Conservation (phyloP, 2,797 vertebrate genomes). For the Mareca penelope region DNA sequence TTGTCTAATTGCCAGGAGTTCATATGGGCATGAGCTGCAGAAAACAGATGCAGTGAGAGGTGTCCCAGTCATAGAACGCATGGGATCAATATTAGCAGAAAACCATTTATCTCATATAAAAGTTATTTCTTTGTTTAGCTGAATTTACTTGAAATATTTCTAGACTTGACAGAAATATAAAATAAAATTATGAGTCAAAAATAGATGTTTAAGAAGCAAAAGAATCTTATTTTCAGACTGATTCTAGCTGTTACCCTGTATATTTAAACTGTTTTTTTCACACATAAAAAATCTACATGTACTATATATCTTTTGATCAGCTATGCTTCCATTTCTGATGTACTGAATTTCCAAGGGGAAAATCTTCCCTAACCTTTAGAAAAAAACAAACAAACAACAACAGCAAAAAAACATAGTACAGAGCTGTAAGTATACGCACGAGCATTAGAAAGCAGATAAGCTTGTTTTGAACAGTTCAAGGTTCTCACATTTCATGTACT, state of each 20-base stretch:
- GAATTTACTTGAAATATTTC: neutral
- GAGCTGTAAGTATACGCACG: neutral
- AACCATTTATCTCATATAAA: neutral
- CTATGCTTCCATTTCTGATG: neutral
- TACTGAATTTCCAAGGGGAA: neutral
- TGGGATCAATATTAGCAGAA: neutral
- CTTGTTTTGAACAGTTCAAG: neutral
- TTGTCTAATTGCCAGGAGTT: neutral
- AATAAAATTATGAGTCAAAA: neutral
- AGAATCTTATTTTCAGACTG: neutral
- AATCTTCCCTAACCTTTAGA: neutral
- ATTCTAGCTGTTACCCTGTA: neutral
- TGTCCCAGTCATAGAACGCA: neutral
- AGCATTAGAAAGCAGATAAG: constrained; percentile 6
- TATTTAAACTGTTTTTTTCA: neutral
- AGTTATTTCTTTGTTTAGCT: neutral
- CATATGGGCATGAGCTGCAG: neutral
- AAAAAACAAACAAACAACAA: neutral
- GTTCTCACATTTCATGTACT: neutral
- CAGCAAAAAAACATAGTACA: neutral
- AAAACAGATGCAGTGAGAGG: neutral
- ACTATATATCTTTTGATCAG: neutral
- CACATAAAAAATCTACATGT: neutral
- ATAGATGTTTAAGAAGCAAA: neutral
- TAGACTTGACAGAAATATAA: neutral